phyloP scores from a whole-genome alignment of 2,797 vertebrate species.

The Harpagifer antarcticus region DNA sequence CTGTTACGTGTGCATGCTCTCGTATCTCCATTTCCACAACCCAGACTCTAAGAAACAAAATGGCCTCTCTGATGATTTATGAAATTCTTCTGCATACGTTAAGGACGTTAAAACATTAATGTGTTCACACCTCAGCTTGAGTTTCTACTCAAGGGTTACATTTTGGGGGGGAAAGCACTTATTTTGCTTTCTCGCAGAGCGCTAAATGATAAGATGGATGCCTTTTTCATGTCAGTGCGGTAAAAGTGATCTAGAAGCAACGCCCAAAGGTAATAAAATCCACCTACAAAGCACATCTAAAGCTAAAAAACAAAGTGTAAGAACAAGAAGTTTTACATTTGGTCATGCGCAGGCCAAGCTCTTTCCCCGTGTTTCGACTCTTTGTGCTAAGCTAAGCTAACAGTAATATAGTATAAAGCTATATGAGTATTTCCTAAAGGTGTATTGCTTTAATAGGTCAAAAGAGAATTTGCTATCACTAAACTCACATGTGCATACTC shows the following conservation, averaged over 20 bases:
- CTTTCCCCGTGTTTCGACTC: background rate
- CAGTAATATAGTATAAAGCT: background rate
- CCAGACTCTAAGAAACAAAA: conserved; percentile 19
- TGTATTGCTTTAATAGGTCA: conserved; percentile 11
- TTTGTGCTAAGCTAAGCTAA: background rate
- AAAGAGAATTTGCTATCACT: background rate
- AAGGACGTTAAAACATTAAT: conserved; percentile 15
- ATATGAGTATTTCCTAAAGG: background rate
- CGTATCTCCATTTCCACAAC: conserved; percentile 17
- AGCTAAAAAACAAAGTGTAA: conserved; percentile 6
- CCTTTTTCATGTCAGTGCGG: background rate
- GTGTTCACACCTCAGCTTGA: conserved; percentile 33
- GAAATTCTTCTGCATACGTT: conserved; percentile 37
- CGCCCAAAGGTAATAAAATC: no score
- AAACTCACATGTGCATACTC: conserved; percentile 2
- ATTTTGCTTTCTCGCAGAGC: background rate
- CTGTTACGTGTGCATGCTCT: background rate
- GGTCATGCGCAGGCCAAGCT: background rate
- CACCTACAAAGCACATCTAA: background rate
- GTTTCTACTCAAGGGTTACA: conserved; percentile 11
- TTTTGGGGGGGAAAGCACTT: conserved; percentile 2
- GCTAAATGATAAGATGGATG: background rate
- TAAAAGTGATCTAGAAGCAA: background rate
- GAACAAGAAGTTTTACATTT: background rate
- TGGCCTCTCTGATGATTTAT: conserved; percentile 40